These are phyloP conservation scores for Castor canadensis DNA, from an alignment of 2,113 vertebrate genomes.

Conservation along the genomic window DNA sequence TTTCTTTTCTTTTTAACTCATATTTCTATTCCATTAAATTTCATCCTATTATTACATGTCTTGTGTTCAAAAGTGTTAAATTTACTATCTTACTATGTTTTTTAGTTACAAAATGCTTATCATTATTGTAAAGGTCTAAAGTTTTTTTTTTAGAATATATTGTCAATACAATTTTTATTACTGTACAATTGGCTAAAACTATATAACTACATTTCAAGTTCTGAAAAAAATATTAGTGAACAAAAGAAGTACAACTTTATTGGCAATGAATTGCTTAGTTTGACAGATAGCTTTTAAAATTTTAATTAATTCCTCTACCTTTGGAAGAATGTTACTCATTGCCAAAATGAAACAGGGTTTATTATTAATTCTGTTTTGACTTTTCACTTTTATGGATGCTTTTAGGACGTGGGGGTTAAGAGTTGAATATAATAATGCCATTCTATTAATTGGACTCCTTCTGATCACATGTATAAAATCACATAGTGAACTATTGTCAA, in stretches of 20 bases:
- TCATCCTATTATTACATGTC: not conserved
- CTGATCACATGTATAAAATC: not conserved
- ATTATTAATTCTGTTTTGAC: not conserved
- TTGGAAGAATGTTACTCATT: not conserved
- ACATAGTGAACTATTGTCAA: not conserved
- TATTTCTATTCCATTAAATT: not conserved
- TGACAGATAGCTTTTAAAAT: not conserved
- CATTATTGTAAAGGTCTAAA: not conserved
- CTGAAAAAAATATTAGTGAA: not conserved
- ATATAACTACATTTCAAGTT: not conserved
- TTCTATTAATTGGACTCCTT: not conserved
- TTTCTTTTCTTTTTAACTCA: constrained; percentile 5
- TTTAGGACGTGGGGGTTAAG: not conserved
- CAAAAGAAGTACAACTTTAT: not conserved
- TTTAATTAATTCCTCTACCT: constrained; percentile 38
- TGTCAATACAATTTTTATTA: not conserved
- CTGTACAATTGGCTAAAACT: not conserved
- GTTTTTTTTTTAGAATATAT: not conserved
- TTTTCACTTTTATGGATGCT: not conserved
- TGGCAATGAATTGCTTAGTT: not conserved
- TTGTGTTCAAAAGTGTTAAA: not conserved
- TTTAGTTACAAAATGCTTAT: not conserved
- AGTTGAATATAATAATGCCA: not conserved
- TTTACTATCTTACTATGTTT: not conserved
- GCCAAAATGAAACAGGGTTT: not conserved